Percentiles rank a stretch among this genome's conserved stretches.
These are phyloP conservation scores for Ellobium chinense DNA, from an alignment of 2,888 invertebrate genomes.

Conservation along the genomic window DNA sequence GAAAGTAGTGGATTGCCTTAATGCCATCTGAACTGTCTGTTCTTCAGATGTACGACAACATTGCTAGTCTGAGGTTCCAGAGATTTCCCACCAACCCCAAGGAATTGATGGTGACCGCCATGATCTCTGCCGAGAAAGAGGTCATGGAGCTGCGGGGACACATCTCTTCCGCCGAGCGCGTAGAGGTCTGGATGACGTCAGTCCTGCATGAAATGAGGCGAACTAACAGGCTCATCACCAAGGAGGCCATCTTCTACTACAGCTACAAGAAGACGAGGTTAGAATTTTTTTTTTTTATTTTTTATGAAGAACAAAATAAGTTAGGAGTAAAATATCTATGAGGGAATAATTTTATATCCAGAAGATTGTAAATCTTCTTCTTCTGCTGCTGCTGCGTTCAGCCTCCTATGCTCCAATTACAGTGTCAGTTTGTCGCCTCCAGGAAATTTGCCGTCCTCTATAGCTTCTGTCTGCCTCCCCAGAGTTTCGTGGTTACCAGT, in stretches of 20 bases:
- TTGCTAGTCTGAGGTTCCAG: constrained; percentile 86
- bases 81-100: constrained; percentile 83
- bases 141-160: constrained; percentile 87
- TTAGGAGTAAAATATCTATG: no score
- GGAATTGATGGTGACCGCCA: constrained; percentile 85
- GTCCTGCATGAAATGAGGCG: constrained; percentile 90
- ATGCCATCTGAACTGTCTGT: no score
- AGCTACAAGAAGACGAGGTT: constrained; percentile 47
- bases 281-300: not conserved
- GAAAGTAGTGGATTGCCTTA: no score
- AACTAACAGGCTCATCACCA: constrained; percentile 89
- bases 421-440: no score
- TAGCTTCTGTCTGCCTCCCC: no score
- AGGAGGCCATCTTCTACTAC: constrained; percentile 85
- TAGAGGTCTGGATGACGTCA: constrained; percentile 94
- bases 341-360: no score
- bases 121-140: constrained; percentile 93
- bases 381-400: not conserved
- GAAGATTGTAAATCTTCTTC: no score
- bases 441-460: no score
- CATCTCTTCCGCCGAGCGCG: constrained; percentile 87
- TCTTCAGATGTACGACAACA: constrained; percentile 92
- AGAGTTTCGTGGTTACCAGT: no score
- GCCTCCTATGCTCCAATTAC: no score
- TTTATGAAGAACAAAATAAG: no score